These are phyloP conservation scores for Marmota flaviventris DNA, from an alignment of 2,113 vertebrate species.

Conservation along the genomic window DNA sequence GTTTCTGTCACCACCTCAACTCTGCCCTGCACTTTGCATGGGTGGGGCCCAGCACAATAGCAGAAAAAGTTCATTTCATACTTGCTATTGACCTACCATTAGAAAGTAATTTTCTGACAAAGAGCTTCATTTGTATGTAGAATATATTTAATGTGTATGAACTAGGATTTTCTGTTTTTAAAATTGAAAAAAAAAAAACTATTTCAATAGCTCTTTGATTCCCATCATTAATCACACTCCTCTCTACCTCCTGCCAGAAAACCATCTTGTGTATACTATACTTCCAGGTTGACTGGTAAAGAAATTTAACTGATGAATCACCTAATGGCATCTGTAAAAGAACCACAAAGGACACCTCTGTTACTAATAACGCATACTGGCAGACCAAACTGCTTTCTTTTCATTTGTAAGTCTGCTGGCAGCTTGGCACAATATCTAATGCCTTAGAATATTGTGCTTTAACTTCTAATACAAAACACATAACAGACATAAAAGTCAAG, in stretches of 20 bases:
- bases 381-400: neutral
- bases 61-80: neutral
- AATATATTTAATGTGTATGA: neutral
- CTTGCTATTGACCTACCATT: neutral
- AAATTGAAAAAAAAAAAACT: neutral
- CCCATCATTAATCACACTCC: neutral
- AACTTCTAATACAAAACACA: constrained; percentile 41
- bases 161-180: neutral
- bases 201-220: constrained; percentile 14
- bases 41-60: neutral
- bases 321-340: neutral
- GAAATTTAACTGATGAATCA: constrained; percentile 51
- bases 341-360: constrained; percentile 23
- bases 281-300: constrained; percentile 44
- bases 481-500: constrained; percentile 37
- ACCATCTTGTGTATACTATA: neutral
- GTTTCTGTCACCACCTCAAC: neutral
- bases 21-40: neutral
- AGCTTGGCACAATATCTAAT: neutral
- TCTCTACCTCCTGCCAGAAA: neutral
- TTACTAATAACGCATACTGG: neutral
- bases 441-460: constrained; percentile 38
- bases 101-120: constrained; percentile 46
- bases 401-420: neutral
- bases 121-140: constrained; percentile 14